These are phyloP conservation scores for Diarsia brunnea DNA, from an alignment of 2,888 invertebrate genomes.

Conservation along the genomic window DNA sequence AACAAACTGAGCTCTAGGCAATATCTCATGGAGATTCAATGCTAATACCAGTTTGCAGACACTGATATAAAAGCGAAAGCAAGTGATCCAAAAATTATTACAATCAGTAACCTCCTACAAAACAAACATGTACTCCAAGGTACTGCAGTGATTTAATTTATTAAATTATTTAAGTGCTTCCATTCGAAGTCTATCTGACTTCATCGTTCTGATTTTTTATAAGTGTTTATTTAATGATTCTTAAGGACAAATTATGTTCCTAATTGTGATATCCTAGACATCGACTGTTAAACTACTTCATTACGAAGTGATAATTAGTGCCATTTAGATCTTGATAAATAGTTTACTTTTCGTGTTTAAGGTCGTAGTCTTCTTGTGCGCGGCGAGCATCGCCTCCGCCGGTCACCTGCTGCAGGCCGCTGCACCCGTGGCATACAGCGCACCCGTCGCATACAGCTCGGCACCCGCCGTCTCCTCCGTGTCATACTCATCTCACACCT, in stretches of 20 bases:
- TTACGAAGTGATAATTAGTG: neutral
- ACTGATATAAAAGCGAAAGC: constrained; percentile 85
- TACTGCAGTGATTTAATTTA: constrained; percentile 67
- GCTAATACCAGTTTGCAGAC: constrained; percentile 80
- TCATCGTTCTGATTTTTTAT: neutral
- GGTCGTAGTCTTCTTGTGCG: constrained; percentile 90
- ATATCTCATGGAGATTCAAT: constrained; percentile 70
- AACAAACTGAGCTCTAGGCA: constrained; percentile 62
- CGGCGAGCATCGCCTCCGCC: constrained; percentile 91
- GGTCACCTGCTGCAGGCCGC: constrained; percentile 88
- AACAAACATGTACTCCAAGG: constrained; percentile 87
- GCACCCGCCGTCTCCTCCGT: constrained; percentile 75
- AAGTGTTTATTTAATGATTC: neutral
- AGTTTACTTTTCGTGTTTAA: constrained; percentile 45
- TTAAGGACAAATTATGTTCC: neutral
- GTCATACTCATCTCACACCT: constrained; percentile 55
- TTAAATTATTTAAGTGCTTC: constrained; percentile 21
- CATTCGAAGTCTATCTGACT: neutral
- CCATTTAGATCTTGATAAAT: neutral
- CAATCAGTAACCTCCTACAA: constrained; percentile 78
- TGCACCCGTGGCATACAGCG: constrained; percentile 80
- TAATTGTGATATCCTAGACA: neutral
- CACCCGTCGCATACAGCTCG: constrained; percentile 82
- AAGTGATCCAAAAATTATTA: constrained; percentile 83
- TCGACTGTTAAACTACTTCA: neutral